A percentile compares a stretch with the other conserved stretches of the same genome.
phyloP scores from a whole-genome alignment of 2,113 vertebrate species.

The Corythoichthys haematopterus region DNA sequence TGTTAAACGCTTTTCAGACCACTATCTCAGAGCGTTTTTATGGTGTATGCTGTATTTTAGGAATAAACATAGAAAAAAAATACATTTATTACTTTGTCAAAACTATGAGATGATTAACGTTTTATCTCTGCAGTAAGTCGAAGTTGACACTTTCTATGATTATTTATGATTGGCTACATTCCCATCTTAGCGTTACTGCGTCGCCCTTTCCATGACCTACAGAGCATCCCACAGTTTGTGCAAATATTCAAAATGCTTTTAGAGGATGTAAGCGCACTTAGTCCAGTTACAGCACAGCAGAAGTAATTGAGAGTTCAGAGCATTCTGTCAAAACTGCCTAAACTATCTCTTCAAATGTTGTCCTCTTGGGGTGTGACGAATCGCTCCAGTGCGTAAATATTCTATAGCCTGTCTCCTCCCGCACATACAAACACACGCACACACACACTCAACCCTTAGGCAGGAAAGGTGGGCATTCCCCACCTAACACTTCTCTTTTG shows the following conservation, averaged over 20 bases:
- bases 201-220: conserved; percentile 19
- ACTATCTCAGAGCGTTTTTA: conserved; percentile 55
- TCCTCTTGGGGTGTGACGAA: conserved; percentile 2
- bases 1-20: conserved; percentile 20
- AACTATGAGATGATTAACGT: conserved; percentile 61
- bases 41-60: conserved; percentile 34
- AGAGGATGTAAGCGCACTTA: conserved; percentile 28
- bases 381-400: neutral
- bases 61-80: conserved; percentile 50
- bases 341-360: conserved; percentile 12
- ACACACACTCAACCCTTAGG: conserved; percentile 8
- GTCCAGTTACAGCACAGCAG: conserved; percentile 18
- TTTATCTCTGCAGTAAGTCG: conserved; percentile 36
- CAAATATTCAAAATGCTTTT: conserved; percentile 46
- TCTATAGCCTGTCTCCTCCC: neutral
- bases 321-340: conserved; percentile 14
- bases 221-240: conserved; percentile 33
- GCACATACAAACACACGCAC: conserved; percentile 1
- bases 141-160: conserved; percentile 56
- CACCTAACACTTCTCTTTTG: conserved; percentile 14
- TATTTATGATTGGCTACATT: conserved; percentile 52
- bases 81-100: conserved; percentile 50
- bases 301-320: conserved; percentile 24
- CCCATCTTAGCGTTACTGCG: conserved; percentile 40
- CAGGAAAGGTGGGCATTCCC: conserved; percentile 20